Percentiles rank a stretch among this genome's conserved stretches.
These are phyloP conservation scores for Eunapius fragilis DNA, from an alignment of 37 sponge, comb jelly and placozoan species.

Conservation along the genomic window DNA sequence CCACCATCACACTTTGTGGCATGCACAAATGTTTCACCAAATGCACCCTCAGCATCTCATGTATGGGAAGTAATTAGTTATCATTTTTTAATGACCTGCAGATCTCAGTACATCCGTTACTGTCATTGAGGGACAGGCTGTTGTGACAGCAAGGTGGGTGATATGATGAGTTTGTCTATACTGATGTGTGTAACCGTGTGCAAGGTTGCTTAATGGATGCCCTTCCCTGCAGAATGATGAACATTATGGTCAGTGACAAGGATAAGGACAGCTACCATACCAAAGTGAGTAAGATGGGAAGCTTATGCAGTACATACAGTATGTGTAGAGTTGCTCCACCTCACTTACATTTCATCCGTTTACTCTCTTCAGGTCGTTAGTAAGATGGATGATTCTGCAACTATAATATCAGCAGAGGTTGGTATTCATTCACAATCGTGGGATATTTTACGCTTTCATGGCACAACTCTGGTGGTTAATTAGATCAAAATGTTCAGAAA, in stretches of 20 bases:
- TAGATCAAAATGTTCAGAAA: conserved; percentile 11
- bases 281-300: too few species aligned
- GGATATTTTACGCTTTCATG: background rate
- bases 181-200: background rate
- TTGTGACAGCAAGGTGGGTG: background rate
- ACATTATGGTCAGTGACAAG: conserved; percentile 7
- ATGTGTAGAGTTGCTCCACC: too few species aligned
- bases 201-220: background rate
- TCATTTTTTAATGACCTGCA: background rate
- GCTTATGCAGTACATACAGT: too few species aligned
- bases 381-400: background rate
- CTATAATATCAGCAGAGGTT: background rate
- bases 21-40: too few species aligned
- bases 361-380: background rate
- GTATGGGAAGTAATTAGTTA: background rate
- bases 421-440: background rate
- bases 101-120: background rate
- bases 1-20: too few species aligned
- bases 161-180: too few species aligned
- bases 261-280: conserved; percentile 18
- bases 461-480: background rate
- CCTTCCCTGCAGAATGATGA: conserved; percentile 4
- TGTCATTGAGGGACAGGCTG: background rate
- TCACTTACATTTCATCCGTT: background rate
- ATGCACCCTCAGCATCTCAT: too few species aligned